A percentile compares a stretch with the other conserved stretches of the same genome.
Conservation (phyloP, 2,888 invertebrate genomes). For the Cremastobaeus sp. region DNA sequence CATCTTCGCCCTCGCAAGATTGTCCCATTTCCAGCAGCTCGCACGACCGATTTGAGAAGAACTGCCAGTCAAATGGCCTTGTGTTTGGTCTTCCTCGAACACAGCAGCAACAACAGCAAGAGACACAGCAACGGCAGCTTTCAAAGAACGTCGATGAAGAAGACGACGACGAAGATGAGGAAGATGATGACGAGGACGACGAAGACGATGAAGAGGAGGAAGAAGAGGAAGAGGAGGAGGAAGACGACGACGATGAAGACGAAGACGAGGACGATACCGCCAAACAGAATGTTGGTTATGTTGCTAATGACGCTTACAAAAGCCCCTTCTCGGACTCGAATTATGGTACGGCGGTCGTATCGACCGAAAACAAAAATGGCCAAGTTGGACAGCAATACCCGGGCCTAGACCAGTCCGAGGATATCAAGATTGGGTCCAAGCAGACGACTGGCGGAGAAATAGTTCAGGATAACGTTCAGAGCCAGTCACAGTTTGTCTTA, state of each 20-base stretch:
- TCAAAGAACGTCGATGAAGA: slow-evolving; percentile 24
- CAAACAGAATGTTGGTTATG: slow-evolving; percentile 12
- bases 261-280: slow-evolving; percentile 18
- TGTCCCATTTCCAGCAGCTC: slow-evolving; percentile 56
- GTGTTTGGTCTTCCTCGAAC: not conserved
- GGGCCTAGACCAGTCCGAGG: slow-evolving; percentile 55
- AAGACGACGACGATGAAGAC: slow-evolving; percentile 14
- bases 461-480: slow-evolving; percentile 20
- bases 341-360: not conserved
- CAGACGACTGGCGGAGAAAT: not conserved
- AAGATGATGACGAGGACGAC: slow-evolving; percentile 39
- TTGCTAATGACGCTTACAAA: slow-evolving; percentile 18
- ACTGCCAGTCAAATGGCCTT: slow-evolving; percentile 21
- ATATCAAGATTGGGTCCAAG: slow-evolving; percentile 22
- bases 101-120: not conserved
- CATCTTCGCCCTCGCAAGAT: slow-evolving; percentile 49
- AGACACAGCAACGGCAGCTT: slow-evolving; percentile 19
- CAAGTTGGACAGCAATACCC: slow-evolving; percentile 61
- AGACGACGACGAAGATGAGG: slow-evolving; percentile 34
- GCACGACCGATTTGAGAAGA: slow-evolving; percentile 41
- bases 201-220: slow-evolving; percentile 42
- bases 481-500: slow-evolving; percentile 52
- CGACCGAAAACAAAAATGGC: slow-evolving; percentile 21
- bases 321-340: slow-evolving; percentile 16
- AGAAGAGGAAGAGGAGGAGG: slow-evolving; percentile 31